Evolutionary conservation across 2,113 vertebrate species (phyloP).

Genomic region (Aptenodytes patagonicus): DNA sequence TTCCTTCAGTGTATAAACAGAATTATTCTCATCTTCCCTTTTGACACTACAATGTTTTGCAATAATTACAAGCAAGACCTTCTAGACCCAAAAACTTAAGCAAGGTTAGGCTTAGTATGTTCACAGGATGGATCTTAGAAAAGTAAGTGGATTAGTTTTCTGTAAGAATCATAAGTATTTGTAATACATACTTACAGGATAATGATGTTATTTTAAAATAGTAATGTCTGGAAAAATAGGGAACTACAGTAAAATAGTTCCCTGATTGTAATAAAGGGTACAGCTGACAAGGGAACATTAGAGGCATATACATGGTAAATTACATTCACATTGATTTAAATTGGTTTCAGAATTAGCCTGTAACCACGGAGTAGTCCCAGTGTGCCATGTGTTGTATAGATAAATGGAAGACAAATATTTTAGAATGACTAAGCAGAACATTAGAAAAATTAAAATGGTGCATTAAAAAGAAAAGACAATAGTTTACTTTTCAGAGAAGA

Average conservation of each 20-base stretch:
- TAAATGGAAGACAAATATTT: background rate
- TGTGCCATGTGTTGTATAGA: background rate
- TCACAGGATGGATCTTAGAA: background rate
- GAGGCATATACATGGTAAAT: background rate
- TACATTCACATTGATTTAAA: slow-evolving; percentile 20
- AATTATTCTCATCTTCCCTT: background rate
- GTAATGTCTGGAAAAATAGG: background rate
- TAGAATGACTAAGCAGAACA: background rate
- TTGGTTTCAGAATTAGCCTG: slow-evolving; percentile 19
- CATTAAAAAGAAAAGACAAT: background rate
- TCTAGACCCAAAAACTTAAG: background rate
- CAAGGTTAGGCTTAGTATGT: background rate
- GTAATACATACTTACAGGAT: background rate
- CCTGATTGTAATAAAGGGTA: background rate
- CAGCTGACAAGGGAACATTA: background rate
- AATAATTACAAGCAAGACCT: background rate
- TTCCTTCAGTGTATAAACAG: background rate
- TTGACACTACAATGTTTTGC: background rate
- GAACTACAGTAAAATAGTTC: background rate
- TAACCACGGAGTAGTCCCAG: slow-evolving; percentile 17
- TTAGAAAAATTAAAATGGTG: background rate
- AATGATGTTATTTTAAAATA: background rate
- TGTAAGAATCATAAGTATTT: background rate
- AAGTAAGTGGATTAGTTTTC: background rate
- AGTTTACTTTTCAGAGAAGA: background rate